Evolutionary conservation across 2,113 vertebrate genomes (phyloP).

Genomic region (Nasalis larvatus): DNA sequence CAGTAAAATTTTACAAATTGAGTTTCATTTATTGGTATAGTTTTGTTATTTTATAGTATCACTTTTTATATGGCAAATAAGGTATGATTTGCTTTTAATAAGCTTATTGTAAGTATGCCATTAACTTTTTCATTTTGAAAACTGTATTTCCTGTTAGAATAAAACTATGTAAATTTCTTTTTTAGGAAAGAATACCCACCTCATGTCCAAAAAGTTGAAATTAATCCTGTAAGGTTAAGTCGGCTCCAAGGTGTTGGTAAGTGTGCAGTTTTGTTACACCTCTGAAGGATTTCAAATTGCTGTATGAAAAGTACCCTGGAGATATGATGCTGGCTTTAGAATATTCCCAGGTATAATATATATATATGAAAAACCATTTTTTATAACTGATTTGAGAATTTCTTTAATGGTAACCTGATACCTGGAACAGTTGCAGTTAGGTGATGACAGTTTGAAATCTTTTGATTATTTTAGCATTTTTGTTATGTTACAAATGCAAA

Average conservation of each 20-base stretch:
- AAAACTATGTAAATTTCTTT: constrained; percentile 70
- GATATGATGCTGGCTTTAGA: neutral
- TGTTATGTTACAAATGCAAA: neutral
- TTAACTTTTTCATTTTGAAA: constrained; percentile 52
- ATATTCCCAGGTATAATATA: neutral
- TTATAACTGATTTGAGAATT: neutral
- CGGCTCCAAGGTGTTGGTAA: constrained; percentile 89
- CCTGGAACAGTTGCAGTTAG: neutral
- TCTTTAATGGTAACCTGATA: neutral
- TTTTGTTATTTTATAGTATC: constrained; percentile 13
- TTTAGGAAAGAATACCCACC: constrained; percentile 92
- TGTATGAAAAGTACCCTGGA: constrained; percentile 17
- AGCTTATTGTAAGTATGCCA: constrained; percentile 15
- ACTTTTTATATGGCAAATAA: constrained; percentile 7
- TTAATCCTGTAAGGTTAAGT: constrained; percentile 89
- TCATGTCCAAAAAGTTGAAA: constrained; percentile 88
- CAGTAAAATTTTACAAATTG: neutral
- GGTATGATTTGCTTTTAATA: constrained; percentile 31
- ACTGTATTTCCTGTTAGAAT: constrained; percentile 54
- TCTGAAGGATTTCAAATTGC: constrained; percentile 46
- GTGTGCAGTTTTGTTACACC: constrained; percentile 61
- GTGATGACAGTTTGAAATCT: neutral
- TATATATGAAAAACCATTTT: neutral
- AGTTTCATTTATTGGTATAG: neutral
- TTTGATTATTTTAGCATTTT: constrained; percentile 15